A percentile compares a stretch with the other conserved stretches of the same genome.
Evolutionary conservation across 1,140 invertebrate species (phyloP).

Genomic region (Neodiprion fabricii): DNA sequence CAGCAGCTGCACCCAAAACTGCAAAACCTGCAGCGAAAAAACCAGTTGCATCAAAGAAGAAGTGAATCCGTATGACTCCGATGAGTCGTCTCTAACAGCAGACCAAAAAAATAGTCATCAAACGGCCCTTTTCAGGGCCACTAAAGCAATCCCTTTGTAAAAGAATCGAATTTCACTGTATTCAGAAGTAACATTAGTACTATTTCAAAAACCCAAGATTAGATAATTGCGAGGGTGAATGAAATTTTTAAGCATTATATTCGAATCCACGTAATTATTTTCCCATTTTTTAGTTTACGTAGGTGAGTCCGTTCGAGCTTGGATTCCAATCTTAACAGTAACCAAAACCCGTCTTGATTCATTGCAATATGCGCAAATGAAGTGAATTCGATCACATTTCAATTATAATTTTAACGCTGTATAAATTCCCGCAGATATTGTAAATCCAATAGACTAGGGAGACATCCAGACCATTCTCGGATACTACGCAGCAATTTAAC

Average conservation of each 20-base stretch:
- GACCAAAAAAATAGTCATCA: neutral
- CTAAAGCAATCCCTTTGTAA: constrained; percentile 17
- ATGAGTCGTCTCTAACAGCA: neutral
- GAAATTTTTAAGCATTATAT: no score
- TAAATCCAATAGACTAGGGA: no score
- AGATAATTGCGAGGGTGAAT: no score
- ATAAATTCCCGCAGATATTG: no score
- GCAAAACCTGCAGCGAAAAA: constrained; percentile 31
- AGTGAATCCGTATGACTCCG: neutral
- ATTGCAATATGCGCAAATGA: no score
- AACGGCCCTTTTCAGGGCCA: constrained; percentile 49
- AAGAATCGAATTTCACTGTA: constrained; percentile 19
- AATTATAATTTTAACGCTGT: no score
- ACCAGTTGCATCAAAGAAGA: constrained; percentile 27
- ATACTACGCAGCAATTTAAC: neutral
- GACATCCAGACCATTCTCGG: neutral
- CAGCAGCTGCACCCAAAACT: constrained; percentile 5
- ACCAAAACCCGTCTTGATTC: no score
- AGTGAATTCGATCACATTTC: no score
- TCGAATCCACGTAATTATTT: no score
- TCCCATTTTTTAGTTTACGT: neutral
- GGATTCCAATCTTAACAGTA: neutral
- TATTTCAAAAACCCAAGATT: no score
- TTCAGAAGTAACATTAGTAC: no score
- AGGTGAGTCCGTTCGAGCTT: neutral